Base-by-base conservation (phyloP, 2,113 vertebrate species). In the Ploceus nigricollis region DNA sequence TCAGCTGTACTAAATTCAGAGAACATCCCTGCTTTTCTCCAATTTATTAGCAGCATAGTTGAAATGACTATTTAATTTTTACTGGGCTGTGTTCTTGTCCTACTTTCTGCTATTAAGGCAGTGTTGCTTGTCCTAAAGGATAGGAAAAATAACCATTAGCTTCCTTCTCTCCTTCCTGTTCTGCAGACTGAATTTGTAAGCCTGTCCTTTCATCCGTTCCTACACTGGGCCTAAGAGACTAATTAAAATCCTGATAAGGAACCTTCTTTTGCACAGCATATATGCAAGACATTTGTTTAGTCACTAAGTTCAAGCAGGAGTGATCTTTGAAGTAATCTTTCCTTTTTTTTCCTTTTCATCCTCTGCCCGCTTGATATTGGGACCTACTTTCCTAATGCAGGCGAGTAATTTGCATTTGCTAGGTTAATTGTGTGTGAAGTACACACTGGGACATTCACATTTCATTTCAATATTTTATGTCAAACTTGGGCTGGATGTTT, bases 251-350 rank as follows among this genome's bases (percentile, higher is more conserved):
- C 65, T 28, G 60, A 78, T 68, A 75, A 81, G 53, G 60, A 93
- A 73, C 63, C 75, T 91, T 19, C 45, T 90, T 79, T 50, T 61
- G 66, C 33, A 5, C 15, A 79, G 66, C 37, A 71, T 54, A 76
- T 21, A 95, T 44, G 44, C 77, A 79, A 76, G 70, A 87, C 76
- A 69, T 93, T 93, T 97, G 65, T 93, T 87, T 69, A 95, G 93
- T 79, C 48, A 54, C 78, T 17, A 65, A 69, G 50, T 79, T 87
- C 65, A 93, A 85, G 78, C 20, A 93, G 57, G n/a, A 94, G 85
- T 57, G 65, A 87, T 79, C 73, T 94, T 73, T 96, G 93, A 97
- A 95, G 90, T 48, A 65, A 93, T 80, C 47, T 82, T 93, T 71
- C 73, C 44, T 51, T 60, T 72, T 82, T 50, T 33, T 72, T 47